phyloP scores from a whole-genome alignment of 1,140 invertebrate genomes.

The Pogonognathellus flavescens region DNA sequence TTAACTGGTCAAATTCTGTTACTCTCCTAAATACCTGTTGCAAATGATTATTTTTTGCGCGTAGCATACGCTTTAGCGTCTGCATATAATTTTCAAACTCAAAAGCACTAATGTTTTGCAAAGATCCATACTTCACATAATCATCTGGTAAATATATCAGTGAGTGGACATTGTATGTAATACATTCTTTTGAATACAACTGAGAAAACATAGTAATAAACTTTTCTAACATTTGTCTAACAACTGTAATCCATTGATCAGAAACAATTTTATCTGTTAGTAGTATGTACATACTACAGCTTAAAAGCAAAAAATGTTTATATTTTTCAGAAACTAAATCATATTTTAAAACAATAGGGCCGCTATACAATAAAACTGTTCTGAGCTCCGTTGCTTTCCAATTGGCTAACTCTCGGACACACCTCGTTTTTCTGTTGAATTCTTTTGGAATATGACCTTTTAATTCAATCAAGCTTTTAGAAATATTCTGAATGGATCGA shows the following conservation, averaged over 20 bases:
- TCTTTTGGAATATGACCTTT: slow-evolving; percentile 67
- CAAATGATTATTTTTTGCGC: slow-evolving; percentile 5
- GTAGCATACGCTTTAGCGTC: background rate
- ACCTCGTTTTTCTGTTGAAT: slow-evolving; percentile 70
- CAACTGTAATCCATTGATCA: background rate
- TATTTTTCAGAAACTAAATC: slow-evolving; percentile 68
- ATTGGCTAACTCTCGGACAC: slow-evolving; percentile 68
- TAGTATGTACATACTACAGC: slow-evolving; percentile 67
- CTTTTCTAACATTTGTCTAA: background rate
- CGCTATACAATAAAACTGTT: slow-evolving; percentile 71
- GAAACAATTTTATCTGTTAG: background rate
- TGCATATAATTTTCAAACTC: slow-evolving; percentile 52
- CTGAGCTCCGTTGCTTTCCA: slow-evolving; percentile 73
- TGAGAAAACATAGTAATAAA: background rate
- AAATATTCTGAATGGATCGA: background rate
- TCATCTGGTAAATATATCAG: slow-evolving; percentile 42
- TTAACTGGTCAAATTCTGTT: background rate
- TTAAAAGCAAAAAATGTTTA: slow-evolving; percentile 70
- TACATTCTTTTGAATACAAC: slow-evolving; percentile 8
- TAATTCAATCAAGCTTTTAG: background rate
- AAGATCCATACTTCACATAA: slow-evolving; percentile 3
- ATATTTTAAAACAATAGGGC: slow-evolving; percentile 69
- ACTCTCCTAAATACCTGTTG: slow-evolving; percentile 1
- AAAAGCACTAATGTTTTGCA: slow-evolving; percentile 37
- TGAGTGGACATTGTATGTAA: slow-evolving; percentile 51